Conservation (phyloP, 2,797 vertebrate species). For the Cirrhinus mrigala region DNA sequence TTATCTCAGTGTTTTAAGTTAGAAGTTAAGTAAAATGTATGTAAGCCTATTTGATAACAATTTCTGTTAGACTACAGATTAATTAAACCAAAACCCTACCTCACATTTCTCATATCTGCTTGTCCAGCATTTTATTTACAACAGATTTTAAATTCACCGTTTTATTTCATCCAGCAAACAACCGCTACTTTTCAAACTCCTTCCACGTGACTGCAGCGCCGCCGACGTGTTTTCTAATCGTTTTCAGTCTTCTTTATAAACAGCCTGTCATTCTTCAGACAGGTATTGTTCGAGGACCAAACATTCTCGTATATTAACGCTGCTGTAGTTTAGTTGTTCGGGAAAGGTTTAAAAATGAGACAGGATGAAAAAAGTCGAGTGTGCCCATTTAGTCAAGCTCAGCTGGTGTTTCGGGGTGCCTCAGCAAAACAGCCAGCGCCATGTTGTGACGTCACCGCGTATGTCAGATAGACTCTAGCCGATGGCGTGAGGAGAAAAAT, state of each 20-base stretch:
- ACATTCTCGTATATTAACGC: constrained; percentile 11
- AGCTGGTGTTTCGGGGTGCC: constrained; percentile 51
- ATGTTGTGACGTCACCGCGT: constrained; percentile 79
- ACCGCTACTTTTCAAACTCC: constrained; percentile 67
- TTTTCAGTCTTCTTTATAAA: constrained; percentile 69
- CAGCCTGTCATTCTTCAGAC: constrained; percentile 62
- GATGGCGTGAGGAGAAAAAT: constrained; percentile 60
- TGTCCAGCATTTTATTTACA: not conserved
- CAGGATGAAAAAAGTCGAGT: constrained; percentile 16
- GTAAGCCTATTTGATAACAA: not conserved
- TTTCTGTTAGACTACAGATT: not conserved
- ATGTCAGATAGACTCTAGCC: constrained; percentile 73
- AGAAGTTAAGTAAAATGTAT: not conserved
- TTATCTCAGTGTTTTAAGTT: not conserved
- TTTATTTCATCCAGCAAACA: constrained; percentile 34
- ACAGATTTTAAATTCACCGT: not conserved
- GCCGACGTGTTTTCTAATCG: constrained; percentile 70
- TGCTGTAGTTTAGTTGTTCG: constrained; percentile 20
- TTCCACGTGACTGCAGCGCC: constrained; percentile 72
- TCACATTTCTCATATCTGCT: not conserved
- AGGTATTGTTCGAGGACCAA: constrained; percentile 16
- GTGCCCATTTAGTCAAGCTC: constrained; percentile 58
- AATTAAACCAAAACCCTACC: not conserved
- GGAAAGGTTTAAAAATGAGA: constrained; percentile 21
- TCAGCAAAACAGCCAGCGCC: constrained; percentile 69